Evolutionary conservation across 1,140 invertebrate genomes (phyloP).

Genomic region (Linepithema humile): DNA sequence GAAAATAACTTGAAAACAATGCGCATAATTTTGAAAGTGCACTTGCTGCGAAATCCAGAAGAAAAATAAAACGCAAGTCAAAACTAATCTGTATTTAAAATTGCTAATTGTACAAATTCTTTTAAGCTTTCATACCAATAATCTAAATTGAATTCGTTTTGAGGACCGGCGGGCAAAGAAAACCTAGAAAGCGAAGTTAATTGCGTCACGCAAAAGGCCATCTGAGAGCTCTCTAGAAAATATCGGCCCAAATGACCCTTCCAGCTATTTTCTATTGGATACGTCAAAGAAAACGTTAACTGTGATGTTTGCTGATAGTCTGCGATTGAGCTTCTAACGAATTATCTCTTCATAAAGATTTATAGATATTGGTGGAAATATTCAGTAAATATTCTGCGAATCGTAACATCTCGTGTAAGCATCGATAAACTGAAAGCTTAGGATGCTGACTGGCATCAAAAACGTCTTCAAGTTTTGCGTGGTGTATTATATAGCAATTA

Average conservation of each 20-base stretch:
- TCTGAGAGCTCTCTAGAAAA: background rate
- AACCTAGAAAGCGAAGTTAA: background rate
- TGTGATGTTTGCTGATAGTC: background rate
- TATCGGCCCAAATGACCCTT: background rate
- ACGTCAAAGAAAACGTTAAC: background rate
- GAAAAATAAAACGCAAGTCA: background rate
- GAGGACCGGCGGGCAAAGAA: background rate
- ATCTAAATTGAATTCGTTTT: background rate
- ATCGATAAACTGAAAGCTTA: background rate
- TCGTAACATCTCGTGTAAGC: background rate
- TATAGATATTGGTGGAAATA: background rate
- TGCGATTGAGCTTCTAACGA: background rate
- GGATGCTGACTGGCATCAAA: background rate
- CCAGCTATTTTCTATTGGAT: background rate
- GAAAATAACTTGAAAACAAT: background rate
- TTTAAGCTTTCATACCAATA: background rate
- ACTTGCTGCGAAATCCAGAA: background rate
- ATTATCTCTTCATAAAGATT: conserved; percentile 11
- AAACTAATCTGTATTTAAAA: background rate
- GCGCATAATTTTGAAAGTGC: background rate
- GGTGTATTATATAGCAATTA: background rate
- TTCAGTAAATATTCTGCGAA: background rate
- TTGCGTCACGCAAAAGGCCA: background rate
- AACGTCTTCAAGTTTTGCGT: background rate
- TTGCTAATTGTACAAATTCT: background rate